Base-by-base conservation (phyloP, 2,797 vertebrate genomes). In the Channa striata region DNA sequence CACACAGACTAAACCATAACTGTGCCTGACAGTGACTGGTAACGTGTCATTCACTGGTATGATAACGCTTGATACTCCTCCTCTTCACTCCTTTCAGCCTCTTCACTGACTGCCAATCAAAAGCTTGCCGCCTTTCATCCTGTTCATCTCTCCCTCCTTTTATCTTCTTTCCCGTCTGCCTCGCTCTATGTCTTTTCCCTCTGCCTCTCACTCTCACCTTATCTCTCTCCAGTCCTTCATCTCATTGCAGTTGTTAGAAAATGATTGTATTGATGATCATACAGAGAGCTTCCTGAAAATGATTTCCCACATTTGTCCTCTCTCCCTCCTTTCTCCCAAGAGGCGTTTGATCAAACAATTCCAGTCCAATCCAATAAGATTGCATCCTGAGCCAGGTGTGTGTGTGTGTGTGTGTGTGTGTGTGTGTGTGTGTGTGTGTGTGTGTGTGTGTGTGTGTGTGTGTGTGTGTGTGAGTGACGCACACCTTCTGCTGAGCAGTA, bases 301-400 rank as follows among this genome's bases (percentile, higher is more conserved):
- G 23, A 72, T 67, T 61, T 62, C 43, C 17, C 53, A 61, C 49
- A 75, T 70, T 78, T 58, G 4, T 19, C 48, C 50, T 33, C 2
- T 5, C 17, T 37, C 33, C 14, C 17, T 16, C 34, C 53, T 39
- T 39, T 39, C 37, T 1, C 20, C 53, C 39, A 20, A 37, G 59
- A 73, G 49, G 46, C 50, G 59, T 78, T 69, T 46, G 39, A 73
- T 75, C 72, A 85, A 80, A 85, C 82, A 76, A 66, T 20, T 47
- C 21, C 52, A 54, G 67, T 56, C 48, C 66, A 53, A 69, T 68
- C 68, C 77, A 85, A 75, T 81, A 78, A 77, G 59, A 71, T 36
- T 58, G 43, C 58, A 72, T 67, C 63, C 64, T 21, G 30, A 69
- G 44, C 78, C n/a, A n/a, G n/a, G n/a, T n/a, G n/a, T n/a, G n/a